Evolutionary conservation across 2,797 vertebrate species (phyloP).

Genomic region (Hippocampus kuda): DNA sequence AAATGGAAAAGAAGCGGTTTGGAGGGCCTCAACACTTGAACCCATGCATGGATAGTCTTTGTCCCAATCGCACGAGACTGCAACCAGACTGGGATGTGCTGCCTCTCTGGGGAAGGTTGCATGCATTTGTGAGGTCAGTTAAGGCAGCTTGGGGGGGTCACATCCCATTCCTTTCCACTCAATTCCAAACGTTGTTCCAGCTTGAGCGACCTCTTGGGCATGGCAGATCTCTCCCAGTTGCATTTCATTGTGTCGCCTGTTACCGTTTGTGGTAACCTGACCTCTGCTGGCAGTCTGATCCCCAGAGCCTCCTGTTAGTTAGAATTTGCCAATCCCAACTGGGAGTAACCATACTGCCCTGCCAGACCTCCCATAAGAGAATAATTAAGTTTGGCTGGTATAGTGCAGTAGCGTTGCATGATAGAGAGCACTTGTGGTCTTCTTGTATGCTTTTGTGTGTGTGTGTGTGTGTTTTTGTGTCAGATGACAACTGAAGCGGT

Average conservation of each 20-base stretch:
- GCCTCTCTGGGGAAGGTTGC: slow-evolving; percentile 29
- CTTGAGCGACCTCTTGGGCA: slow-evolving; percentile 40
- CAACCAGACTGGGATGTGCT: slow-evolving; percentile 23
- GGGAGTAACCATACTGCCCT: slow-evolving; percentile 53
- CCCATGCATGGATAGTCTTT: slow-evolving; percentile 42
- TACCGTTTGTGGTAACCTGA: slow-evolving; percentile 50
- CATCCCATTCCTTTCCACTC: slow-evolving; percentile 12
- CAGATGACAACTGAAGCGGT: slow-evolving; percentile 25
- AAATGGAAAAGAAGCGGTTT: slow-evolving; percentile 67
- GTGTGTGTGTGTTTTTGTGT: slow-evolving; percentile 14
- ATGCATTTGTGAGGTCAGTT: slow-evolving; percentile 39
- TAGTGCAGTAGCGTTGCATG: slow-evolving; percentile 34
- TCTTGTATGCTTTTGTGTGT: slow-evolving; percentile 18
- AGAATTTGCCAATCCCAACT: slow-evolving; percentile 41
- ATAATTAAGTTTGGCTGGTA: slow-evolving; percentile 54
- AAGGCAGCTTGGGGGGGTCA: slow-evolving; percentile 33
- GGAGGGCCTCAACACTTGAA: slow-evolving; percentile 57
- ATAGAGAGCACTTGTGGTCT: slow-evolving; percentile 34
- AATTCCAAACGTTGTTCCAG: slow-evolving; percentile 41
- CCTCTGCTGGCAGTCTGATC: slow-evolving; percentile 40
- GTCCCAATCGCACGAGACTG: slow-evolving; percentile 46
- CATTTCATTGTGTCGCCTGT: slow-evolving; percentile 46
- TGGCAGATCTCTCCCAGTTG: slow-evolving; percentile 33
- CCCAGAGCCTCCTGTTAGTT: slow-evolving; percentile 48
- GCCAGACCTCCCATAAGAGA: slow-evolving; percentile 55